Evolutionary conservation across 2,888 invertebrate species (phyloP), one percentile per base, ranked within the genome.

Genomic region (Hoplodrina blanda): DNA sequence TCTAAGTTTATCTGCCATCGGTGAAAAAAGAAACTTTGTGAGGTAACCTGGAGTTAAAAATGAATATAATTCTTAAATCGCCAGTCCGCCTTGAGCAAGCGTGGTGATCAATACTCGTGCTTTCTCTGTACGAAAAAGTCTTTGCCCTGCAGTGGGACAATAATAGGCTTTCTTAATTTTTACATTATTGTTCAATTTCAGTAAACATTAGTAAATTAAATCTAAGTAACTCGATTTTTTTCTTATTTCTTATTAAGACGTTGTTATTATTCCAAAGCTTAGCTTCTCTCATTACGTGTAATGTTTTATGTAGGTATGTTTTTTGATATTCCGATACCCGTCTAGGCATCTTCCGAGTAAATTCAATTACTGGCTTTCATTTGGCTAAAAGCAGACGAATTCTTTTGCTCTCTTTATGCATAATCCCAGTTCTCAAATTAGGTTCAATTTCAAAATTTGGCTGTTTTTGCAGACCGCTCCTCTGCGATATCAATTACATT

Each of bases 301-400:
- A 19, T 11, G 19, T 19, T 53, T 20, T 0, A 1, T 20, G 5
- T 20, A 20, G 15, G 6, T n/a, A 17, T 52, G 17, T 46, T 30
- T 41, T 49, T 20, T 56, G n/a, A 52, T 62, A 50, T 60, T n/a
- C 30, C 20, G 77, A 73, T 62, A 52, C 17, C 60, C 19, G 17
- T 20, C 15, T 49, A 57, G 37, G 44, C 20, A 1, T 59, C 30
- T 76, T 33, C 11, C 44, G 62, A n/a, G 33, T 20, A 63, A 64
- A 80, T 80, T 46, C 53, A 64, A 71, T 80, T 66, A 71, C 44
- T 20, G n/a, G 0, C 30, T 78, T 65, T 78, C 65, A 78, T 80
- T 78, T 66, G n/a, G 46, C 66, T 80, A 76, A 78, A 66, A 80
- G 76, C 80, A 63, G 62, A 20, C 33, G 46, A 25, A 50, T 30